These are phyloP conservation scores for Aromia moschata DNA, from an alignment of 2,888 invertebrate genomes.

Conservation along the genomic window DNA sequence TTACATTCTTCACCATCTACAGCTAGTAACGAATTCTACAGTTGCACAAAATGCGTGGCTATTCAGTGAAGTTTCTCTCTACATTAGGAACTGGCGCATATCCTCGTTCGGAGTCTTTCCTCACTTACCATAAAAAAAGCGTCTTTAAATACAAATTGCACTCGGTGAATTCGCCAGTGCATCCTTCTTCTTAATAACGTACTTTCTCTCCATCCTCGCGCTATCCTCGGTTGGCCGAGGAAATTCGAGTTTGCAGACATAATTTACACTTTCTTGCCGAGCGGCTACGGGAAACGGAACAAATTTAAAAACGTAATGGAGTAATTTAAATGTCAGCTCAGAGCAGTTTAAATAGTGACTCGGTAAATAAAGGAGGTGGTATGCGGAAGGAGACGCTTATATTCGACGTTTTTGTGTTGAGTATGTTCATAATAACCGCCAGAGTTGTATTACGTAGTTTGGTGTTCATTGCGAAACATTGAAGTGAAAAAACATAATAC, in stretches of 20 bases:
- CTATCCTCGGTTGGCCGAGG: slow-evolving; percentile 2
- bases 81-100: background rate
- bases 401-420: too few species aligned
- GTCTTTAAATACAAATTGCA: background rate
- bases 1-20: too few species aligned
- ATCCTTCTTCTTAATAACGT: slow-evolving; percentile 3
- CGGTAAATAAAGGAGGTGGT: too few species aligned
- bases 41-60: background rate
- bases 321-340: slow-evolving; percentile 2
- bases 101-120: background rate
- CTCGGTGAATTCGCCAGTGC: background rate
- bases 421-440: too few species aligned
- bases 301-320: background rate
- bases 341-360: slow-evolving; percentile 1
- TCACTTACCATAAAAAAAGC: background rate
- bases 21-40: too few species aligned
- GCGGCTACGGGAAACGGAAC: background rate
- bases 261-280: slow-evolving; percentile 11
- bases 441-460: too few species aligned
- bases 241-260: background rate
- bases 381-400: too few species aligned
- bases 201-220: slow-evolving; percentile 4
- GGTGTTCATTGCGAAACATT: too few species aligned
- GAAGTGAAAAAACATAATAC: too few species aligned
- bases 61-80: background rate